Conservation (phyloP, 2,797 vertebrate genomes). For the Stomatorhinus walkeri region DNA sequence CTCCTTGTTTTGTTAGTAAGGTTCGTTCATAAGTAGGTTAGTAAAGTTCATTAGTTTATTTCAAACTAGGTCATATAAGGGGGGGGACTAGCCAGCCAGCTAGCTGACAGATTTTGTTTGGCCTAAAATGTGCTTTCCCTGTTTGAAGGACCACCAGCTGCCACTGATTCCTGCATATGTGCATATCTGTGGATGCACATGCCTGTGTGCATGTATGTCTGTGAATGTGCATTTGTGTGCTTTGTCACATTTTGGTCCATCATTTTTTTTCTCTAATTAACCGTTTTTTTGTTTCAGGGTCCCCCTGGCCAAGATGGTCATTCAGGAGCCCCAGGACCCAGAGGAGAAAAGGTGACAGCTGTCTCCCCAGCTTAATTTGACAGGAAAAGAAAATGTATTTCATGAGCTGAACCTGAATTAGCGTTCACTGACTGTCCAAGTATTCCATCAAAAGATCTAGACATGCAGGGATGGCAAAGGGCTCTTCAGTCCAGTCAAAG, state of each 20-base stretch:
- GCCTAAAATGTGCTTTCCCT: neutral
- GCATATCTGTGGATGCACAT: neutral
- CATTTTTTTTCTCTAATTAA: neutral
- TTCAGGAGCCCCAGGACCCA: conserved; percentile 59
- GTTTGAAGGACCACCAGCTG: neutral
- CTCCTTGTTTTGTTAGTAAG: neutral
- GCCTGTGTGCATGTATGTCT: neutral
- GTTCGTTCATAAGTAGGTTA: too few species aligned
- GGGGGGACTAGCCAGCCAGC: neutral
- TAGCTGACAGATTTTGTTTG: neutral
- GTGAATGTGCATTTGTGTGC: neutral
- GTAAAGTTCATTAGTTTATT: neutral
- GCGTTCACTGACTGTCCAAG: neutral
- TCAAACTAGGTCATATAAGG: neutral
- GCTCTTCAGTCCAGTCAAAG: neutral
- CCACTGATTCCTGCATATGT: neutral
- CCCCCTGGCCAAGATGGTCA: conserved; percentile 67
- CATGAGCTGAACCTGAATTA: conserved; percentile 41
- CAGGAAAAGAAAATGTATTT: neutral
- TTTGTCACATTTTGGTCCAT: neutral
- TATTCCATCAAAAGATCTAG: neutral
- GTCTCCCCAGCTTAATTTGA: neutral
- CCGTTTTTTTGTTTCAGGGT: conserved; percentile 55
- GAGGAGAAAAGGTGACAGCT: conserved; percentile 61
- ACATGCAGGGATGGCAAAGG: neutral